Percentiles rank a stretch among this genome's conserved stretches.
Evolutionary conservation across 2,797 vertebrate genomes (phyloP).

Genomic region (Oryzias sinensis): DNA sequence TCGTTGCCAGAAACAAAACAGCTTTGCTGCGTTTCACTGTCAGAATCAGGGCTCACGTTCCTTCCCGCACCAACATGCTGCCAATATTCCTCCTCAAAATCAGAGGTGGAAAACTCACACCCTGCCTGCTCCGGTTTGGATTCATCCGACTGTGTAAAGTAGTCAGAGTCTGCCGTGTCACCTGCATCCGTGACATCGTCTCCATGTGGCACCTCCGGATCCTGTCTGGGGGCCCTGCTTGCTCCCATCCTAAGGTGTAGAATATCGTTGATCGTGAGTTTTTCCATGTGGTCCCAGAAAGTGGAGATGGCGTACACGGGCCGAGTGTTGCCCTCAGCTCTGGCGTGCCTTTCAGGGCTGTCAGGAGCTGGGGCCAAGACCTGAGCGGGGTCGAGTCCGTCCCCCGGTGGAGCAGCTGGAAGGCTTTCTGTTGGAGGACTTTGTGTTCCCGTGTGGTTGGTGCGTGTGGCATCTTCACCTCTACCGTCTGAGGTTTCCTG

Average conservation of each 20-base stretch:
- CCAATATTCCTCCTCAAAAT: slow-evolving; percentile 75
- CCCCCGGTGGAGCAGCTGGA: slow-evolving; percentile 23
- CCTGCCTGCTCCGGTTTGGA: slow-evolving; percentile 73
- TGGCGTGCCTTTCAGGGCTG: slow-evolving; percentile 52
- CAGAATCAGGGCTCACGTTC: slow-evolving; percentile 57
- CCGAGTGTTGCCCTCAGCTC: slow-evolving; percentile 38
- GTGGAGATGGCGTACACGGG: slow-evolving; percentile 76
- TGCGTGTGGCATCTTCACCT: slow-evolving; percentile 25
- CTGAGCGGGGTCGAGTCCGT: slow-evolving; percentile 20
- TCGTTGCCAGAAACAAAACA: slow-evolving; percentile 30
- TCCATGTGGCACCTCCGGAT: background rate
- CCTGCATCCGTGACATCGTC: slow-evolving; percentile 40
- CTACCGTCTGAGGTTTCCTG: slow-evolving; percentile 26
- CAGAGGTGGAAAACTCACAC: slow-evolving; percentile 73
- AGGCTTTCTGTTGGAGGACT: slow-evolving; percentile 7
- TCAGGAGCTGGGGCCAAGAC: slow-evolving; percentile 37
- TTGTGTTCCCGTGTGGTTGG: slow-evolving; percentile 17
- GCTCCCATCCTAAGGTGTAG: slow-evolving; percentile 66
- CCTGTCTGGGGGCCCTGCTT: slow-evolving; percentile 24
- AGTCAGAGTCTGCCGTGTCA: slow-evolving; percentile 74
- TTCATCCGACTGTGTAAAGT: slow-evolving; percentile 76
- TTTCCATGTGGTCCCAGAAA: slow-evolving; percentile 85
- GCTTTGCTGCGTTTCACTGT: slow-evolving; percentile 23
- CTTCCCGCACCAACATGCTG: slow-evolving; percentile 53
- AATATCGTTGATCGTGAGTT: slow-evolving; percentile 81